A percentile compares a stretch with the other conserved stretches of the same genome.
These are phyloP conservation scores for Archegozetes longisetosus DNA, from an alignment of 1,140 invertebrate genomes.

Conservation along the genomic window DNA sequence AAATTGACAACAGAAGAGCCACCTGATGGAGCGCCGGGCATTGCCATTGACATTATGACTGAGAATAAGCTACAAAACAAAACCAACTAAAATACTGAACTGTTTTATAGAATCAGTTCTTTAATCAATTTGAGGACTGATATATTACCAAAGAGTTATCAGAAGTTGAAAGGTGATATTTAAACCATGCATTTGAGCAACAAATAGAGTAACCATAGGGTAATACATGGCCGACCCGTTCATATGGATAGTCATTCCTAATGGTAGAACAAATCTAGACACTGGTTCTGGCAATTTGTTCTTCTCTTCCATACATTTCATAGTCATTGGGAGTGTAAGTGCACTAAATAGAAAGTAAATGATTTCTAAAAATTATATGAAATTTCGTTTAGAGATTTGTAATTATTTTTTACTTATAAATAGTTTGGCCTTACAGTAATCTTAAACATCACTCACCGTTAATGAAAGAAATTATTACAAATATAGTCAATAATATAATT, in stretches of 20 bases:
- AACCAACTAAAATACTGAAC: background rate
- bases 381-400: too few relatives aligned
- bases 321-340: slow-evolving; percentile 82
- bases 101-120: background rate
- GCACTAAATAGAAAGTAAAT: slow-evolving; percentile 43
- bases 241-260: slow-evolving; percentile 86
- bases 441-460: too few relatives aligned
- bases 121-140: slow-evolving; percentile 1
- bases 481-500: too few relatives aligned
- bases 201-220: slow-evolving; percentile 68
- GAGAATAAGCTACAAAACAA: slow-evolving; percentile 7
- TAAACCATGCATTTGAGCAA: slow-evolving; percentile 77
- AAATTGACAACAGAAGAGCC: slow-evolving; percentile 15
- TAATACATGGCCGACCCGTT: slow-evolving; percentile 85
- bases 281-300: slow-evolving; percentile 70
- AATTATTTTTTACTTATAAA: too few relatives aligned
- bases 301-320: slow-evolving; percentile 81
- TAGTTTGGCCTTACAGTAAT: too few relatives aligned
- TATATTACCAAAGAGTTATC: background rate
- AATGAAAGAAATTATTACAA: too few relatives aligned
- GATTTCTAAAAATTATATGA: slow-evolving; percentile 30
- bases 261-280: slow-evolving; percentile 72
- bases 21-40: background rate
- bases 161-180: slow-evolving; percentile 51
- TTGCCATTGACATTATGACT: slow-evolving; percentile 5